Base-by-base conservation (phyloP, 2,797 vertebrate species). In the Zonotrichia albicollis region DNA sequence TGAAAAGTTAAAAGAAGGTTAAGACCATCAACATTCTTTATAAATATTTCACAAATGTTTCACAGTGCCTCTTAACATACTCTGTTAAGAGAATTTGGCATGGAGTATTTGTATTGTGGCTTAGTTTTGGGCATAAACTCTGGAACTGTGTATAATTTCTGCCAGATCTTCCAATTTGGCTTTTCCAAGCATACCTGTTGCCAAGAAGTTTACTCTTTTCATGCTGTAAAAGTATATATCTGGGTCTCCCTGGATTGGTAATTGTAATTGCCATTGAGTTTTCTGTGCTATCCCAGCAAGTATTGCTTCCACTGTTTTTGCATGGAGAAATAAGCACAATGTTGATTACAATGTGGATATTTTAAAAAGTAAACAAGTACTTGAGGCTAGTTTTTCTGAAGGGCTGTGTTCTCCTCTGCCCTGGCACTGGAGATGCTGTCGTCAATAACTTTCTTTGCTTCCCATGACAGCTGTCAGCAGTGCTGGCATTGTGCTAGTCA, bases 401-500 rank as follows among this genome's bases (percentile, higher is more conserved):
- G 51, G 64, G 8, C 48, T 72, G 34, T 79, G 7, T 90, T 94
- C 55, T 91, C 5, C 34, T 81, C 55, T 91, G 62, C 48, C 60
- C 48, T 84, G 78, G 83, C 77, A 78, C 3, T 67, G 36, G 45
- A 14, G 76, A 16, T 30, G 29, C 27, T 84, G 64, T 67, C 30
- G 34, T 95, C 80, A 82, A 6, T 89, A 67, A 64, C 60, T 79
- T 76, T 20, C 74, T 84, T 81, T 92, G 67, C 80, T 93, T 82
- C 71, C 55, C 29, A 6, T 86, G 71, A 73, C 84, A 73, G 86
- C 77, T 82, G 55, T 92, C 86, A 70, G 77, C 86, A 70, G 64
- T 1, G 3, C 70, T 79, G 86, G 74, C 43, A 34, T 90, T 84
- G 60, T 94, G 60, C 40, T 94, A 48, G 67, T 87, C 55, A 9